Base-by-base conservation (phyloP, 2,888 invertebrate genomes). In the Dicycla oo region DNA sequence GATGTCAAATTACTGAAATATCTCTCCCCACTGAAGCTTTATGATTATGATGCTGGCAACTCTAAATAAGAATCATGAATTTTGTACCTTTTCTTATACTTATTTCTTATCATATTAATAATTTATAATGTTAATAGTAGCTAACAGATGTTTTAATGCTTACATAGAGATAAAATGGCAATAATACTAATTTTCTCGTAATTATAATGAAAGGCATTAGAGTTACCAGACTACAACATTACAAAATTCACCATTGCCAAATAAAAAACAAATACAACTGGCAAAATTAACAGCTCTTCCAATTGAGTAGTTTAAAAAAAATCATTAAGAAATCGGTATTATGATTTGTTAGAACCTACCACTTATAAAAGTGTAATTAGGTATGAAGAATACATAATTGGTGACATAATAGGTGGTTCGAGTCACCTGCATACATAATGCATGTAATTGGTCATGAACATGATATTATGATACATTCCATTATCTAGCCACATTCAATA, bases 181-280 rank as follows among this genome's bases (percentile, higher is more conserved):
- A 58, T 57, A 62, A 58, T 57, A 78, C 63, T 30, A 30, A 47
- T 67, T 67, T 64, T 43, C 23, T 43, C 23, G 11, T 43, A 40
- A 54, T 47, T 56, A 47, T 20, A 47, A 43, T 40, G 30, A 58
- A 58, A 49, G 18, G 23, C 30, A 47, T 70, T 73, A 69, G 69
- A 83, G 81, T 81, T 72, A 69, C 78, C 75, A 78, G 56, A 54
- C 23, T 58, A 67, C 57, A 69, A 77, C 20, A 66, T 69, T 63
- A 64, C 8, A 66, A 69, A 71, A 69, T 18, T 61, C 26, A 65
- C 58, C 47, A 66, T 60, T 60, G 68, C 56, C 53, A 1, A 69
- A 65, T 51, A 30, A 65, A 67, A 61, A 8, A n/a, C n/a, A 78
- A 75, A 81, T 63, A 64, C 45, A 69, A 74, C 49, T 69, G 70